These are phyloP conservation scores for Platysternon megacephalum DNA, from an alignment of 2,113 vertebrate species.

Conservation along the genomic window DNA sequence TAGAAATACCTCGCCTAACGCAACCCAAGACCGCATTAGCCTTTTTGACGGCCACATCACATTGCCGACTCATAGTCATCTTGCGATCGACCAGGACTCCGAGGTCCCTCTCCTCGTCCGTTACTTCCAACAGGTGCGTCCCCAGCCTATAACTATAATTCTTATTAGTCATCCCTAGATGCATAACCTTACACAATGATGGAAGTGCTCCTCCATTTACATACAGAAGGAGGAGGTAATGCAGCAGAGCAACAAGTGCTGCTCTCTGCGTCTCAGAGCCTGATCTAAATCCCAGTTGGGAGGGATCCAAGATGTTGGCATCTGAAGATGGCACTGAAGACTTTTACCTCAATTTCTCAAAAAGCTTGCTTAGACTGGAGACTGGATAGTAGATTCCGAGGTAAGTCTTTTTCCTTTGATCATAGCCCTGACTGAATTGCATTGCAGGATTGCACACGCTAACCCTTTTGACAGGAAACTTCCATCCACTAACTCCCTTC, in stretches of 20 bases:
- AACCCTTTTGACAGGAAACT: conserved; percentile 12
- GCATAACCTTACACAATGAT: too few species aligned
- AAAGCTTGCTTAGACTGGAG: background rate
- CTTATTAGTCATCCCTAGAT: too few species aligned
- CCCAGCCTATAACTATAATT: too few species aligned
- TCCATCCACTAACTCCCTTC: background rate
- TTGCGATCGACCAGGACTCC: too few species aligned
- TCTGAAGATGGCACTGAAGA: background rate
- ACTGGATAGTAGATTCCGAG: background rate
- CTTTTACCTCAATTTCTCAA: background rate
- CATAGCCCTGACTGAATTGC: background rate
- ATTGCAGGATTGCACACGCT: background rate
- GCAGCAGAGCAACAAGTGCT: background rate
- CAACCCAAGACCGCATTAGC: too few species aligned
- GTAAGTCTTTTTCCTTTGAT: background rate
- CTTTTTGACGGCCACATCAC: too few species aligned
- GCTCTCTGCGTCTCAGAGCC: background rate
- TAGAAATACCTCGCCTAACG: too few species aligned
- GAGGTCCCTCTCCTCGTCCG: too few species aligned
- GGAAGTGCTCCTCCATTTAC: background rate
- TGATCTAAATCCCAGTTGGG: background rate
- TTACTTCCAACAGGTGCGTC: too few species aligned
- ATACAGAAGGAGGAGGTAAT: background rate
- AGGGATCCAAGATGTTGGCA: background rate
- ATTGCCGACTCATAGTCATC: too few species aligned